These are phyloP conservation scores for Hirtodrosophila confusa DNA, from an alignment of 2,888 invertebrate species.

Conservation along the genomic window DNA sequence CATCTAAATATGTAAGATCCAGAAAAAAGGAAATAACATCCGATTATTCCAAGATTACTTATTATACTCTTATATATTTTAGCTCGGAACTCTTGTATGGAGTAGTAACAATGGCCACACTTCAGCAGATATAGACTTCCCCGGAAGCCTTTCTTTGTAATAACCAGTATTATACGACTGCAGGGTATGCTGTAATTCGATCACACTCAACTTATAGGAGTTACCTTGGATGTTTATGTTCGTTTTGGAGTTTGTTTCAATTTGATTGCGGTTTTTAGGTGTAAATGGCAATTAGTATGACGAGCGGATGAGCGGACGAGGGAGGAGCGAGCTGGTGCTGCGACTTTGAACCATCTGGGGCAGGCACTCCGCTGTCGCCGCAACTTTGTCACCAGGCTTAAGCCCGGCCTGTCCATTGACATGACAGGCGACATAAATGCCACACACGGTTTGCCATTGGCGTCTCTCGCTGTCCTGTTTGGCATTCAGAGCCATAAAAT, in stretches of 20 bases:
- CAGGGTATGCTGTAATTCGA: constrained; percentile 32
- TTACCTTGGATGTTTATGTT: constrained; percentile 20
- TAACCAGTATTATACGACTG: background rate
- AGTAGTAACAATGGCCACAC: too few relatives aligned
- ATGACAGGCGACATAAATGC: constrained; percentile 70
- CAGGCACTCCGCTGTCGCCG: constrained; percentile 30
- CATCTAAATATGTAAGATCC: background rate
- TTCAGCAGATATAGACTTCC: too few relatives aligned
- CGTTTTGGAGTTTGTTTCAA: constrained; percentile 53
- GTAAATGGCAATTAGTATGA: constrained; percentile 72
- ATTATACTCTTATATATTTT: too few relatives aligned
- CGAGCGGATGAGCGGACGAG: constrained; percentile 18
- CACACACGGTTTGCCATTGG: constrained; percentile 61
- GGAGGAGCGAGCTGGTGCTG: background rate
- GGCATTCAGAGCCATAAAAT: constrained; percentile 55
- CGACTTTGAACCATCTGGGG: constrained; percentile 12
- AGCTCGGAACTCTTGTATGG: too few relatives aligned
- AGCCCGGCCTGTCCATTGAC: constrained; percentile 45
- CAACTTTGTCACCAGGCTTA: constrained; percentile 65
- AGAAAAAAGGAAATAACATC: background rate
- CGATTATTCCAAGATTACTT: too few relatives aligned
- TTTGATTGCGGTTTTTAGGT: constrained; percentile 65
- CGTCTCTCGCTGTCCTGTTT: constrained; percentile 47
- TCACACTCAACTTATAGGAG: background rate
- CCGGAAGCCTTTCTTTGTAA: too few relatives aligned